Evolutionary conservation across 2,888 invertebrate genomes (phyloP), one percentile per base, ranked within the genome.

Genomic region (Drosophila planitibia): DNA sequence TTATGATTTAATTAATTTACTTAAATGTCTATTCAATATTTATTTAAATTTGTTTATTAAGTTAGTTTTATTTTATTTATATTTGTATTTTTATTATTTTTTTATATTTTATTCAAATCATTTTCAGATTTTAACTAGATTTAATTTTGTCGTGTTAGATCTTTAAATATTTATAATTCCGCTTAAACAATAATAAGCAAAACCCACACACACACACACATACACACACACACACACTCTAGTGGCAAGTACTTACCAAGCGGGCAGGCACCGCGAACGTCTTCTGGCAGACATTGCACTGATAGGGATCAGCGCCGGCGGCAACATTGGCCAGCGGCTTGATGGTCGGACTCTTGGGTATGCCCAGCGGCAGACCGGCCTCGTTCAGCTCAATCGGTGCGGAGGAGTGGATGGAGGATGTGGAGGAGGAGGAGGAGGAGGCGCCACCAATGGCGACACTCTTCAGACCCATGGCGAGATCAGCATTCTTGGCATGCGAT

Each of bases 201-300:
- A 35, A 28, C 28, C 28, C 35, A 7, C 33, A 7, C 53, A 25
- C 25, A 25, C 1, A 25, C 25, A 3, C 25, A 25, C 3, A 25
- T 3, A 91, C 92, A n/a, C 6, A 22, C 44, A 44, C 41, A n/a
- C 12, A 12, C 37, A 10, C 55, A 39, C 19, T 7, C 7, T 22
- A 0, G 47, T 22, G 14, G 49, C 19, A 28, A 51, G 28, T 12
- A 91, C 93, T 93, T 71, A 95, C 95, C 81, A 98, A 94, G 74
- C 98, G 95, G 63, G 98, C 98, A 33, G 98, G 98, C 61, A 98
- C 97, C 51, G 98, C 97, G 93, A 98, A 98, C 19, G 97, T 97
- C 93, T 98, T 98, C 85, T 97, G 96, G 93, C 98, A 98, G 83
- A 97, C 97, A 93, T 97, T 97, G 94, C 98, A 98, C 79, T 96